These are phyloP conservation scores for Stictonetta naevosa DNA, from an alignment of 2,113 vertebrate species.

Conservation along the genomic window DNA sequence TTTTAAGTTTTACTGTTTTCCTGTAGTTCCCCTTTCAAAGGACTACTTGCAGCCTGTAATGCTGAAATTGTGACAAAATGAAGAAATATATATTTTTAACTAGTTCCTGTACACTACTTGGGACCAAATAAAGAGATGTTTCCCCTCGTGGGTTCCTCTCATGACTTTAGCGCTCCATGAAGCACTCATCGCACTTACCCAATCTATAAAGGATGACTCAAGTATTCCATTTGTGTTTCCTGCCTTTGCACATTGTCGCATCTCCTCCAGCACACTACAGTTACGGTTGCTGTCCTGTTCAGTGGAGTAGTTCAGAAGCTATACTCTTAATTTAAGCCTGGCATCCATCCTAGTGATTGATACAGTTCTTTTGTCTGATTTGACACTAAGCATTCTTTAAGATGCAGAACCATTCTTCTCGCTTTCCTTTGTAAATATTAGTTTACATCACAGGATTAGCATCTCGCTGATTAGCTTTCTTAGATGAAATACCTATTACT, in stretches of 20 bases:
- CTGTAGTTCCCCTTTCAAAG: neutral
- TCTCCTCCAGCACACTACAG: neutral
- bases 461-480: neutral
- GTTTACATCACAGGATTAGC: neutral
- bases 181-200: neutral
- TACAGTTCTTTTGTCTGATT: neutral
- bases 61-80: neutral
- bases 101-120: neutral
- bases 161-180: neutral
- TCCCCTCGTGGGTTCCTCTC: neutral
- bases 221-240: conserved; percentile 28
- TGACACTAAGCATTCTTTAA: neutral
- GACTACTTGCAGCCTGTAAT: neutral
- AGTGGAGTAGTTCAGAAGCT: neutral
- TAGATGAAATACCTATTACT: neutral
- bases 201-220: conserved; percentile 4
- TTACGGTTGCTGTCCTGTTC: neutral
- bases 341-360: neutral
- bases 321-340: neutral
- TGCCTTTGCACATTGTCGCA: conserved; percentile 5
- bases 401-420: neutral
- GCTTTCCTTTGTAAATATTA: neutral
- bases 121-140: neutral
- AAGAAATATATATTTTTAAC: neutral
- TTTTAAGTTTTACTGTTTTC: neutral